Evolutionary conservation across 2,113 vertebrate genomes (phyloP).

Genomic region (Himantopus leucocephalus): DNA sequence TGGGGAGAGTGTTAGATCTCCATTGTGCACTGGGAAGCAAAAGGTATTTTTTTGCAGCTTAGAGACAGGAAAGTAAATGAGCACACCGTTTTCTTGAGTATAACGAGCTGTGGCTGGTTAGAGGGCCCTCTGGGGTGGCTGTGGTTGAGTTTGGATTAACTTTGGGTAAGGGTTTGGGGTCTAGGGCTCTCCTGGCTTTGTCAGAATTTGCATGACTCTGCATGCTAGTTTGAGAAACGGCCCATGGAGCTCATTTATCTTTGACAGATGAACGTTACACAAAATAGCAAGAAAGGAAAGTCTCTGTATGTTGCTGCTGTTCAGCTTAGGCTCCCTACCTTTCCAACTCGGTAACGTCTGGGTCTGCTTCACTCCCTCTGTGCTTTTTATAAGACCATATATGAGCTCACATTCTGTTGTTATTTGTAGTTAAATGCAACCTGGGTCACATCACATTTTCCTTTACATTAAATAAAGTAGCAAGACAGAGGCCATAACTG

Average conservation of each 20-base stretch:
- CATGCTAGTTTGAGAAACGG: background rate
- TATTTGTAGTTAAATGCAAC: constrained; percentile 19
- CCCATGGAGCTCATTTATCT: background rate
- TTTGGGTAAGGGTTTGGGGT: background rate
- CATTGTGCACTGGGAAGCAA: fast-evolving
- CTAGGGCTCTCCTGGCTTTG: background rate
- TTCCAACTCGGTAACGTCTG: background rate
- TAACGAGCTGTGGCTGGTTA: fast-evolving
- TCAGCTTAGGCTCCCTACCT: background rate
- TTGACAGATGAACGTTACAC: background rate
- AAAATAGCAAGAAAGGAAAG: background rate
- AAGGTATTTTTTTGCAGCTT: background rate
- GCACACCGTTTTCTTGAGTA: fast-evolving
- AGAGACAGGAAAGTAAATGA: background rate
- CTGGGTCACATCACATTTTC: constrained; percentile 22
- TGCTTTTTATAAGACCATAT: background rate
- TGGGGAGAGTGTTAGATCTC: background rate
- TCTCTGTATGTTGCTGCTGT: background rate
- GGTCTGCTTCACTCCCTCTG: background rate
- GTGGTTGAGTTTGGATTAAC: background rate
- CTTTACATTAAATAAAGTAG: constrained; percentile 33
- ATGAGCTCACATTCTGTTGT: background rate
- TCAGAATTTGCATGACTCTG: background rate
- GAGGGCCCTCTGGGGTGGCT: background rate
- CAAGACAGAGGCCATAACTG: constrained; percentile 15